Evolutionary conservation across 2,113 vertebrate species (phyloP).

Genomic region (Triplophysa dalaica): DNA sequence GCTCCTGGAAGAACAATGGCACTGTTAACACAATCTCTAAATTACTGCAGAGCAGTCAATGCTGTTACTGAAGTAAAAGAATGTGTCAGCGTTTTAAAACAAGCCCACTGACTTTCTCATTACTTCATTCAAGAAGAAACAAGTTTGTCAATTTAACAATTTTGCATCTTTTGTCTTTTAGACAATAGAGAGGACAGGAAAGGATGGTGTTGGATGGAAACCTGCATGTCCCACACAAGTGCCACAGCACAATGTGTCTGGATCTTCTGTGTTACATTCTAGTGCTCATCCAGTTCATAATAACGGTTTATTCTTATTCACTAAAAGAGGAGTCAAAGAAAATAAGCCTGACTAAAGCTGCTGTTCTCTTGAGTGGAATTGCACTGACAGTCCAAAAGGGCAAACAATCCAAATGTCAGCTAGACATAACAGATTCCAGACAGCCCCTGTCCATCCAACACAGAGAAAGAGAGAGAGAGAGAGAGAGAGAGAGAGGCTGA

Average conservation of each 20-base stretch:
- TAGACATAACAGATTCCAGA: constrained; percentile 11
- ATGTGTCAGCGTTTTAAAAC: constrained; percentile 31
- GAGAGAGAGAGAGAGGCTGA: background rate
- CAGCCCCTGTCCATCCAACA: background rate
- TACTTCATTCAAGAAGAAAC: background rate
- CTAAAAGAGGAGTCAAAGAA: background rate
- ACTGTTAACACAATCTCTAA: constrained; percentile 9
- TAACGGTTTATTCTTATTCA: background rate
- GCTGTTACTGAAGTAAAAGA: constrained; percentile 11
- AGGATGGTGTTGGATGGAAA: background rate
- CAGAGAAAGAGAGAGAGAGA: background rate
- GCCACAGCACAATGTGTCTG: too few relatives aligned
- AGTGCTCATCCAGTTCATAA: too few relatives aligned
- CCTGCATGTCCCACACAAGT: too few relatives aligned
- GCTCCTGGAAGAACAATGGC: constrained; percentile 77
- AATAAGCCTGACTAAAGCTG: too few relatives aligned
- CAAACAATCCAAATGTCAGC: constrained; percentile 2
- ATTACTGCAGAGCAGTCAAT: background rate
- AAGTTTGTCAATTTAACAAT: background rate
- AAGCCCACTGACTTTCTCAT: background rate
- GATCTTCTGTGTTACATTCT: too few relatives aligned
- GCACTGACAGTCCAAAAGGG: background rate
- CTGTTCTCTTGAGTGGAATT: too few relatives aligned
- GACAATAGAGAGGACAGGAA: background rate
- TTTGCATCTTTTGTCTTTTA: background rate